Percentiles rank a stretch among this genome's conserved stretches.
Conservation (phyloP, 2,113 vertebrate genomes). For the Fulmarus glacialis region DNA sequence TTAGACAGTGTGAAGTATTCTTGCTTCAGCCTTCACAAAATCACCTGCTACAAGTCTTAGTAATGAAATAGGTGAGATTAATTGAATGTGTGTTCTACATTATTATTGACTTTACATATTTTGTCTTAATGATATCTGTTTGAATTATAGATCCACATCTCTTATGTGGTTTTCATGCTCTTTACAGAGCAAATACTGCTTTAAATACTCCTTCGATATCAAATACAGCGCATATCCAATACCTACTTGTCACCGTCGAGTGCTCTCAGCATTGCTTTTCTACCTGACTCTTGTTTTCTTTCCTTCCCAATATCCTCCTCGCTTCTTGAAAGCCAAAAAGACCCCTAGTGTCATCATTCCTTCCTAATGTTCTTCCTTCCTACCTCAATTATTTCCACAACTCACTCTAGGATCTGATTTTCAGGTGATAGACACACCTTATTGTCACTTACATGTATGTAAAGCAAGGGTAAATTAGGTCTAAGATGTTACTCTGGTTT, state of each 20-base stretch:
- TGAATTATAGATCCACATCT: not conserved
- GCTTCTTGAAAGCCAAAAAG: not conserved
- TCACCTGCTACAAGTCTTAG: not conserved
- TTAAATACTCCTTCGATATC: not conserved
- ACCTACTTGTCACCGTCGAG: fast-evolving
- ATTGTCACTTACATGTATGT: not conserved
- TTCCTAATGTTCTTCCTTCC: not conserved
- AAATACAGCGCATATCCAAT: not conserved
- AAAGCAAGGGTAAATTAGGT: not conserved
- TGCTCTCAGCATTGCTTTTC: not conserved
- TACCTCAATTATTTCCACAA: not conserved
- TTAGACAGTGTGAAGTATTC: not conserved
- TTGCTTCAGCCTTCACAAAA: not conserved
- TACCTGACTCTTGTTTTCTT: not conserved
- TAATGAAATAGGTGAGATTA: not conserved
- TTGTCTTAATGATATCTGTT: not conserved
- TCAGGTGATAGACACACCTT: not conserved
- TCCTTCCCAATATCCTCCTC: not conserved
- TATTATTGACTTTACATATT: not conserved
- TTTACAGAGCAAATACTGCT: not conserved
- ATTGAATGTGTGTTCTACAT: not conserved
- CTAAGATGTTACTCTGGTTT: not conserved
- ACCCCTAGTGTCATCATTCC: not conserved
- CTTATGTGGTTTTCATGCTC: not conserved
- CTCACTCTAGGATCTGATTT: not conserved